These are phyloP conservation scores for Psittacara wagleri DNA, from an alignment of 2,113 vertebrate species.

Conservation along the genomic window DNA sequence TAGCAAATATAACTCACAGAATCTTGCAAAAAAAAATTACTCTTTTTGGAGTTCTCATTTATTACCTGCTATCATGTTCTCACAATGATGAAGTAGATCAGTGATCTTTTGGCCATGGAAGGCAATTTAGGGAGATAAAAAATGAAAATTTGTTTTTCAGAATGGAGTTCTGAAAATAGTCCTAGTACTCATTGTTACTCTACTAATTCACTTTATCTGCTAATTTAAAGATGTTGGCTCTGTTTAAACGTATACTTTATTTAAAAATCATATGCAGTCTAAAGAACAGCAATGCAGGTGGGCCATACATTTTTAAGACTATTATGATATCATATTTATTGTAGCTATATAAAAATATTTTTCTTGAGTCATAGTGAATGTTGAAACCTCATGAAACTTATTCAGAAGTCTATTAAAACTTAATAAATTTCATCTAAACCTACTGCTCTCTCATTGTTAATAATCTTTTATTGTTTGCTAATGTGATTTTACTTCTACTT, in stretches of 20 bases:
- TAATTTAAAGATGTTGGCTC: neutral
- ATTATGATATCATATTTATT: neutral
- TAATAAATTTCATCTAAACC: neutral
- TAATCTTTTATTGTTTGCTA: neutral
- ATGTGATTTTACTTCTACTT: neutral
- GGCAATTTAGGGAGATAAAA: neutral
- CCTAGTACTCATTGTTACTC: neutral
- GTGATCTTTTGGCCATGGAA: neutral
- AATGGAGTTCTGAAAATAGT: neutral
- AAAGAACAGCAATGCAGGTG: neutral
- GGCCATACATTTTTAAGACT: neutral
- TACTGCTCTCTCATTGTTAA: neutral
- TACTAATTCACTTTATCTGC: neutral
- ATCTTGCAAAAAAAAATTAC: neutral
- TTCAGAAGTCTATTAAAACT: neutral
- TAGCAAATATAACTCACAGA: neutral
- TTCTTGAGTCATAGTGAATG: neutral
- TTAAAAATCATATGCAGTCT: neutral
- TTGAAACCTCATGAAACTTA: neutral
- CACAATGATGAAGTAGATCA: neutral
- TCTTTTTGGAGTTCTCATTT: neutral
- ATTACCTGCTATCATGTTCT: neutral
- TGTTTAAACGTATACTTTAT: neutral
- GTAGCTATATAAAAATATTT: neutral
- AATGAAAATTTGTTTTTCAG: neutral